Conservation (phyloP, 1,140 invertebrate species). For the Leptoteleia sp. region DNA sequence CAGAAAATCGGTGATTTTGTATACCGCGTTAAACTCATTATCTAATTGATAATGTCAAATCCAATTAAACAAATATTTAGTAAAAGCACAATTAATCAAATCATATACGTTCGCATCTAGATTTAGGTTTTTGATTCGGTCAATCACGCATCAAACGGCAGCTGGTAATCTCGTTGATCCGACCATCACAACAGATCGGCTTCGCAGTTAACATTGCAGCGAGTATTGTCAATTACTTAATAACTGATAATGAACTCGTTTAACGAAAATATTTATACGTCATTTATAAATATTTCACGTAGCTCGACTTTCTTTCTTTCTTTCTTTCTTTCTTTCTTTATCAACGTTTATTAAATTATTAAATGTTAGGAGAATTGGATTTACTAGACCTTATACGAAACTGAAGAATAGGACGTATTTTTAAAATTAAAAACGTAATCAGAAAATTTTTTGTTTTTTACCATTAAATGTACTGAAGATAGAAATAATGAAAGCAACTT, state of each 20-base stretch:
- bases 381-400: no score
- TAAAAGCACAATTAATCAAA: conserved; percentile 43
- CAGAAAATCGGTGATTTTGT: conserved; percentile 18
- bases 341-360: no score
- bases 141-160: conserved; percentile 27
- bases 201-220: conserved; percentile 2
- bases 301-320: no score
- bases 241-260: conserved; percentile 1
- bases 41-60: conserved; percentile 40
- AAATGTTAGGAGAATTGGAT: no score
- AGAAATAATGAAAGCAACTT: no score
- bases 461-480: no score
- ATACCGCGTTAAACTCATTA: conserved; percentile 18
- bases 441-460: no score
- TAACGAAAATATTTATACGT: conserved; percentile 9
- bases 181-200: neutral
- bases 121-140: conserved; percentile 35
- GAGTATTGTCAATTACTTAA: conserved; percentile 21
- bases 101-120: conserved; percentile 21
- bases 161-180: conserved; percentile 14
- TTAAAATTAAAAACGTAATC: no score
- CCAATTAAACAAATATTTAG: conserved; percentile 41
- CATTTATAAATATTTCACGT: no score
- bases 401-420: no score
- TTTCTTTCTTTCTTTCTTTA: no score